Conservation (phyloP, 2,797 vertebrate species). For the Enteromius anoplus region DNA sequence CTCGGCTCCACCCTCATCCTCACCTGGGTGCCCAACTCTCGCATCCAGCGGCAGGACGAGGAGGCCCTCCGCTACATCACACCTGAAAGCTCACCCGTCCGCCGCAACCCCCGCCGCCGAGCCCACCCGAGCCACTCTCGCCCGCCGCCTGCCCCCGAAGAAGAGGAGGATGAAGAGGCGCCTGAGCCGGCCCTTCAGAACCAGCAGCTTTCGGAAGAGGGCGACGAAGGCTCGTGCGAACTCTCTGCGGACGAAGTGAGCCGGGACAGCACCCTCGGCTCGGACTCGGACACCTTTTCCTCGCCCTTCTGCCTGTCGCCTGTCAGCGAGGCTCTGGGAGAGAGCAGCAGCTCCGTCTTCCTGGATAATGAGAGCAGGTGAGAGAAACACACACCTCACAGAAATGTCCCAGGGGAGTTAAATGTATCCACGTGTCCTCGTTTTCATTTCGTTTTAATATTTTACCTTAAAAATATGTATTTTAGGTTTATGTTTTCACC, state of each 20-base stretch:
- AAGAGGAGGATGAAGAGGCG: conserved; percentile 76
- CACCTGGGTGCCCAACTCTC: conserved; percentile 96
- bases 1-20: conserved; percentile 92
- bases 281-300: conserved; percentile 94
- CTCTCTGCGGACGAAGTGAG: conserved; percentile 91
- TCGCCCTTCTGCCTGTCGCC: conserved; percentile 96
- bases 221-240: conserved; percentile 89
- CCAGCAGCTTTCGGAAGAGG: conserved; percentile 74
- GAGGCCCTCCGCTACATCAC: conserved; percentile 94
- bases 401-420: background rate
- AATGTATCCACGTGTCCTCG: background rate
- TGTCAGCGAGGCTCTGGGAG: conserved; percentile 89
- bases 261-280: conserved; percentile 95
- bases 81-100: conserved; percentile 93
- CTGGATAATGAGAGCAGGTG: conserved; percentile 91
- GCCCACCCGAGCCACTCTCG: conserved; percentile 73
- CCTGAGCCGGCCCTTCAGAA: conserved; percentile 61
- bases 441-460: background rate
- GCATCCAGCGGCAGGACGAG: conserved; percentile 95
- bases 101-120: conserved; percentile 80
- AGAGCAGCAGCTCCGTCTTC: conserved; percentile 89
- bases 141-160: conserved; percentile 68
- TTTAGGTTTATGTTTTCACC: background rate
- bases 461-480: background rate
- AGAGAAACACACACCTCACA: conserved; percentile 10